Conservation (phyloP, 2,113 vertebrate species). For the Proteles cristata region DNA sequence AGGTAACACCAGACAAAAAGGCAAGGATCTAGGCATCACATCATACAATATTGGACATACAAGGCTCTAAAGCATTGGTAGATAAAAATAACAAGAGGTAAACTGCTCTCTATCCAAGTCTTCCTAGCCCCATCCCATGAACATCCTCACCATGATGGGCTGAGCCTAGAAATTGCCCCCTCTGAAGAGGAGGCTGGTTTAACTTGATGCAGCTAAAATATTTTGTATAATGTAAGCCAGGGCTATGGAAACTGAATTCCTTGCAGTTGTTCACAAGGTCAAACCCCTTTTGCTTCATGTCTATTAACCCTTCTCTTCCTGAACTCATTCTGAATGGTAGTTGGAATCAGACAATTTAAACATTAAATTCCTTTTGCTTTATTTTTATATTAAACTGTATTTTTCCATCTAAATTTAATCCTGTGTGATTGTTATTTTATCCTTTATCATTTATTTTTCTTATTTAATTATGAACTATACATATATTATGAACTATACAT, state of each 20-base stretch:
- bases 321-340: neutral
- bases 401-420: slow-evolving; percentile 13
- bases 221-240: neutral
- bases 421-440: neutral
- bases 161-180: neutral
- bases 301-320: neutral
- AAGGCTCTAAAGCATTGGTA: neutral
- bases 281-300: neutral
- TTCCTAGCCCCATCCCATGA: neutral
- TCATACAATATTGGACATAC: too few species aligned
- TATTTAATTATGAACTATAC: neutral
- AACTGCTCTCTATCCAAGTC: neutral
- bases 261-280: neutral
- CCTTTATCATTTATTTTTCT: neutral
- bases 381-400: neutral
- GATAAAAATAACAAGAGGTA: neutral
- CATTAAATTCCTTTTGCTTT: neutral
- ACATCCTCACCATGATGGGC: neutral
- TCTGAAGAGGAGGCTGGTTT: accelerated
- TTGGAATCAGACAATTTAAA: neutral
- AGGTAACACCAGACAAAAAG: neutral
- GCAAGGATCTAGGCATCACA: neutral
- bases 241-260: neutral
- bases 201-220: neutral
- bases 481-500: too few species aligned